phyloP scores from a whole-genome alignment of 1,140 invertebrate species.

The Brachionus paranguensis region DNA sequence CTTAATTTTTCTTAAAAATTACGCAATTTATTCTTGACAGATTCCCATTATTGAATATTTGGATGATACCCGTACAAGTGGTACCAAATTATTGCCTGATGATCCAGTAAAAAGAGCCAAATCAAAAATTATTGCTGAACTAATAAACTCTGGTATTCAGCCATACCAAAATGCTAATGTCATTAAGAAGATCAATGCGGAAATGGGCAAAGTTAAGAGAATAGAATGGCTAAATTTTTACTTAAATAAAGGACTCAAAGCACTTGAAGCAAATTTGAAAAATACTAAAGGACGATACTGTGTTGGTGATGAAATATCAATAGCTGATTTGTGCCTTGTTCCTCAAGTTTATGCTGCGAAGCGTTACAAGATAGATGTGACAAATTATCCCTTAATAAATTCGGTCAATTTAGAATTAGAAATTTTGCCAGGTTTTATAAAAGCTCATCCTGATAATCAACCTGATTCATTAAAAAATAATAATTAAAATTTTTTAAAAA shows the following conservation, averaged over 20 bases:
- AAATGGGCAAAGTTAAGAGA: conserved; percentile 45
- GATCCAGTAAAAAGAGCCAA: conserved; percentile 69
- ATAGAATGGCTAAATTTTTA: conserved; percentile 77
- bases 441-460: conserved; percentile 16
- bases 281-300: conserved; percentile 85
- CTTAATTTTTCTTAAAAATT: not conserved
- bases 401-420: not conserved
- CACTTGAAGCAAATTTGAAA: conserved; percentile 77
- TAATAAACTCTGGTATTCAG: conserved; percentile 86
- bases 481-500: not conserved
- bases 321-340: conserved; percentile 88
- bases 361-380: conserved; percentile 4
- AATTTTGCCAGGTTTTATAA: not conserved
- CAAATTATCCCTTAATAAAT: not conserved
- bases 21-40: not conserved
- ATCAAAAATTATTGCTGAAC: conserved; percentile 68
- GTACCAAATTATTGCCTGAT: conserved; percentile 71
- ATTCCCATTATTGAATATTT: conserved; percentile 89
- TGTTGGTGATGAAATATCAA: conserved; percentile 81
- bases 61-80: conserved; percentile 74
- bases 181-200: conserved; percentile 41
- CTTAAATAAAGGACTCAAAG: conserved; percentile 76
- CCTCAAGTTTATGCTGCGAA: conserved; percentile 69
- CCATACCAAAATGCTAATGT: conserved; percentile 87
- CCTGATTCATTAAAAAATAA: not conserved